Percentiles rank a stretch among this genome's conserved stretches.
Conservation (phyloP, 2,113 vertebrate species). For the Cyrtonyx montezumae region DNA sequence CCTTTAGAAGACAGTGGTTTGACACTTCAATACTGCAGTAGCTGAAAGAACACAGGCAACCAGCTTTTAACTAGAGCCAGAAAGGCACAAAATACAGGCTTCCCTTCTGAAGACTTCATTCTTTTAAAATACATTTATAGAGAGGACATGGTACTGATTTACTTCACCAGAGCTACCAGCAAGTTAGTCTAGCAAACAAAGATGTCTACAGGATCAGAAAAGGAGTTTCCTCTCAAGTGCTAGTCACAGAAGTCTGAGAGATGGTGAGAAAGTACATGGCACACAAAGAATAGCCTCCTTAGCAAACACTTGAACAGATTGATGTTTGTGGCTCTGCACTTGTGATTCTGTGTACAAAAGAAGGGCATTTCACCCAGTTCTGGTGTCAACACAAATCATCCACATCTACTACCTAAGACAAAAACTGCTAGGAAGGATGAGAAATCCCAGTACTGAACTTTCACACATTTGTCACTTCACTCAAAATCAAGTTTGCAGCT, state of each 20-base stretch:
- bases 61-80: not conserved
- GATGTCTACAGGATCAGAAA: not conserved
- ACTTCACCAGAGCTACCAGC: not conserved
- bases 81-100: not conserved
- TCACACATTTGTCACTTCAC: not conserved
- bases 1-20: not conserved
- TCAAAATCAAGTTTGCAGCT: not conserved
- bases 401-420: not conserved
- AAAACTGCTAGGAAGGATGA: not conserved
- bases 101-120: not conserved
- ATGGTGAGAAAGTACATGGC: not conserved
- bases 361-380: not conserved
- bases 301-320: not conserved
- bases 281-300: not conserved
- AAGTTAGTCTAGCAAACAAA: not conserved
- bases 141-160: not conserved
- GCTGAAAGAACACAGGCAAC: not conserved
- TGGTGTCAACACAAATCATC: not conserved
- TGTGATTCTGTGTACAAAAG: not conserved
- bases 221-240: not conserved
- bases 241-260: not conserved
- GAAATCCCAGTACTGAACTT: not conserved
- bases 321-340: not conserved
- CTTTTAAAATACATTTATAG: not conserved
- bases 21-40: not conserved